Conservation (phyloP, 92 coral and sea anemone genomes). For the Epizoanthus stellaris region DNA sequence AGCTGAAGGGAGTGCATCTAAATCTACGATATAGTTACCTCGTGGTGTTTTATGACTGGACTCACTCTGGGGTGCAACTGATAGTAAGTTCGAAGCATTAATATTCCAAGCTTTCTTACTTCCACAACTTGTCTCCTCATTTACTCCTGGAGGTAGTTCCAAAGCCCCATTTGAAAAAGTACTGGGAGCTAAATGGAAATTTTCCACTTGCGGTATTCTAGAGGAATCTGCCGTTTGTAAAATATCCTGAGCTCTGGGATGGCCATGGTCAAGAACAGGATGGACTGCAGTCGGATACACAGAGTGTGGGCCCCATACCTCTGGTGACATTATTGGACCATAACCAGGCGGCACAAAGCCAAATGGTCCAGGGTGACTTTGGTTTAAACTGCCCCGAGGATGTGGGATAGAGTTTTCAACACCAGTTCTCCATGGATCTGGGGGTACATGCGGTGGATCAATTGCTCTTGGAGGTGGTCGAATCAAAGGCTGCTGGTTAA, state of each 20-base stretch:
- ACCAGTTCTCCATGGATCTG: conserved; percentile 18
- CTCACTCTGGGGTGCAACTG: neutral
- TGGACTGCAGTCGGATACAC: neutral
- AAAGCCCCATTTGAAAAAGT: neutral
- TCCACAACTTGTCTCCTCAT: too few species aligned
- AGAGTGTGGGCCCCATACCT: neutral
- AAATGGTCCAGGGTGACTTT: neutral
- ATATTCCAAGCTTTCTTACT: neutral
- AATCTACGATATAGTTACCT: conserved; percentile 4
- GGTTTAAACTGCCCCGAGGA: neutral
- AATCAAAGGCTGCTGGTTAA: conserved; percentile 9
- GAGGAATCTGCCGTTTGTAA: neutral
- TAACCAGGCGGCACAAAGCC: neutral
- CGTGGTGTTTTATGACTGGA: neutral
- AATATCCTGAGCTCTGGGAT: neutral
- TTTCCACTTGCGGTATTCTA: neutral
- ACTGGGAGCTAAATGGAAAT: neutral
- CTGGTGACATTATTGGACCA: neutral
- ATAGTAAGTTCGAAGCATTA: conserved; percentile 9
- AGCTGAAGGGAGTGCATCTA: conserved; percentile 10
- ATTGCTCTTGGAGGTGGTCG: neutral
- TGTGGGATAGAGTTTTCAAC: neutral
- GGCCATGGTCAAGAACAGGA: neutral
- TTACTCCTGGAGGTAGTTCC: too few species aligned
- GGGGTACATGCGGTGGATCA: neutral